Base-by-base conservation (phyloP, 1,140 invertebrate genomes). In the Eubasilissa regina region DNA sequence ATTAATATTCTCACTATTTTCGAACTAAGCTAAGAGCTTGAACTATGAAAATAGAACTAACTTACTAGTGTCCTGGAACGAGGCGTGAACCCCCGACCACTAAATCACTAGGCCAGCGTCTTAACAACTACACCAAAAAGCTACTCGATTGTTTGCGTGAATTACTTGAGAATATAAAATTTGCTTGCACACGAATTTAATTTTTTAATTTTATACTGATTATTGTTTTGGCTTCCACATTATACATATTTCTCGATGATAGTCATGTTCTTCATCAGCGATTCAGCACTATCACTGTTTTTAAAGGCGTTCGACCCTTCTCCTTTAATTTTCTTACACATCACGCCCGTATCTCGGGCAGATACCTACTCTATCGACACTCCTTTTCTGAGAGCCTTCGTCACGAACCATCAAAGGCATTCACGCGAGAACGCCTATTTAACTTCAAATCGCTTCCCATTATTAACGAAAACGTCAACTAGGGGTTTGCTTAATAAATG, bases 391-490 rank as follows among this genome's bases (percentile, higher is more conserved):
- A 56, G 6, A 53, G 43, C 73, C 75, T 48, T 25, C 74, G 78
- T 75, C 72, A 66, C 45, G 48, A 80, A 15, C 62, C 78, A 58
- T 80, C 78, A 80, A 80, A 80, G 73, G 78, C 75, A 64, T 77
- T 80, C 64, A 62, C 74, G 66, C 53, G 17, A 75, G 55, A 66
- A 68, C 78, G 73, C 62, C 78, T 48, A 51, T 75, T 66, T 75
- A 80, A 76, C 72, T 80, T 70, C 15, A 47, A 77, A 80, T 51
- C 79, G 66, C 55, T 73, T 73, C 60, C 74, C 64, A 72, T 77
- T 80, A 72, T 73, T 80, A 72, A 73, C 62, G 55, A 19, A 62
- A 77, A 77, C 56, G 75, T 76, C 73, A 73, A 55, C 68, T 53
- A 51, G 68, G 4, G 19, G 3, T 21, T n/a, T 35, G 21, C 48